Evolutionary conservation across 2,797 vertebrate species (phyloP), one percentile per base, ranked within the genome.

Genomic region (Bovichtus variegatus): DNA sequence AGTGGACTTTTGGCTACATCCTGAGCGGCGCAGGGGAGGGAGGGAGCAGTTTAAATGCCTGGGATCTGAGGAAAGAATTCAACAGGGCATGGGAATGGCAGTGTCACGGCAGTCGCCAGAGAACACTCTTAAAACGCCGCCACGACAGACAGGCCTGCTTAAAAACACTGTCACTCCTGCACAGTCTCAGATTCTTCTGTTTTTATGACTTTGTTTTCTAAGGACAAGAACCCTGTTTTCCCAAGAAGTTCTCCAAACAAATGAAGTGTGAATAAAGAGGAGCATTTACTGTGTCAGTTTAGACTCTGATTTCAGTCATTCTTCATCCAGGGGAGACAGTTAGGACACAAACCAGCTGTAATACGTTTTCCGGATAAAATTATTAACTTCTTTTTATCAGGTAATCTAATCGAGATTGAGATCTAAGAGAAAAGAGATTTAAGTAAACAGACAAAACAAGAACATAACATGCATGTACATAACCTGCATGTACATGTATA

Each of bases 1-100:
- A 97, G 94, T 96, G 96, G 96, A 97, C 96, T 97, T 95, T 94
- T 96, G 96, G 96, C 96, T 96, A 96, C 96, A 97, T 97, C 96
- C 97, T 97, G 96, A 95, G 94, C 90, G 85, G 96, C 90, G 95
- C 87, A 93, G 95, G 95, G 95, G 90, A 90, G 91, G 93, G 92
- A 89, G 91, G 90, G 94, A 88, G 94, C 93, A 74, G 94, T 94
- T 95, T 95, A 96, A 92, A 92, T 92, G 92, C 91, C 88, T 92
- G 91, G 92, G 96, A 96, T 94, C 94, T 93, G 93, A 92, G 92
- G 91, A 90, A 97, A 95, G 97, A 98, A 98, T 99, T 96, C 81
- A 84, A 91, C 90, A 94, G 97, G 97, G 97, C 97, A 97, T 99
- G 97, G 96, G 97, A 99, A 98, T 95, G 94, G 83, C 91, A 92